Base-by-base conservation (phyloP, 2,888 invertebrate genomes). In the Philaethria dido region DNA sequence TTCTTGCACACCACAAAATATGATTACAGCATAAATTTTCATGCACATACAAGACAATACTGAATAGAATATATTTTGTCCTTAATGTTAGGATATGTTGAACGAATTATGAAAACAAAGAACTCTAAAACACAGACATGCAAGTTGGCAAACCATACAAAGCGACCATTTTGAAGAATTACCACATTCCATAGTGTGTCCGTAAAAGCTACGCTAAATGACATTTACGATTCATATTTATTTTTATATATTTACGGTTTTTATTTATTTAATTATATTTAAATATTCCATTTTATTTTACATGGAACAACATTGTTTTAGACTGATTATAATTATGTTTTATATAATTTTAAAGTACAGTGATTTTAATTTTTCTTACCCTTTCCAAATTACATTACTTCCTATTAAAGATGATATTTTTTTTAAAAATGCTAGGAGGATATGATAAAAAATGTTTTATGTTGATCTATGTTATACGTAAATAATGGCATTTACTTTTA, bases 151-250 rank as follows among this genome's bases (percentile, higher is more conserved):
- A 93, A 93, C 93, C 92, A 92, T 92, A 92, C 93, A 91, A 91
- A 94, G 94, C 94, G 94, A 95, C 95, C 95, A 95, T 95, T 94
- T 95, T 95, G 94, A 92, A 93, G 91, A 94, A 95, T 94, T 95
- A 94, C 94, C 94, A 94, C 94, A 94, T 94, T 95, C 94, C 94
- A 92, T 90, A 85, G 86, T 84, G 85, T 85, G 88, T 88, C 88
- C 86, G 72, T 72, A 84, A 84, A 85, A 80, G 80, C 80, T 81
- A 81, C 79, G 77, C 79, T 78, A 78, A 79, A 80, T 82, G 83
- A 83, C 80, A 77, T 84, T 82, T 80, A 75, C 77, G 74, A 70
- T 78, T 64, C 39, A 22, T 65, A 55, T 44, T 52, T 60, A 64
- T 62, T 60, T 48, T 48, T 20, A 18, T 11, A 57, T 50, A 11